Evolutionary conservation across 2,888 invertebrate genomes (phyloP), one percentile per base, ranked within the genome.

Genomic region (Drosophila yooni): DNA sequence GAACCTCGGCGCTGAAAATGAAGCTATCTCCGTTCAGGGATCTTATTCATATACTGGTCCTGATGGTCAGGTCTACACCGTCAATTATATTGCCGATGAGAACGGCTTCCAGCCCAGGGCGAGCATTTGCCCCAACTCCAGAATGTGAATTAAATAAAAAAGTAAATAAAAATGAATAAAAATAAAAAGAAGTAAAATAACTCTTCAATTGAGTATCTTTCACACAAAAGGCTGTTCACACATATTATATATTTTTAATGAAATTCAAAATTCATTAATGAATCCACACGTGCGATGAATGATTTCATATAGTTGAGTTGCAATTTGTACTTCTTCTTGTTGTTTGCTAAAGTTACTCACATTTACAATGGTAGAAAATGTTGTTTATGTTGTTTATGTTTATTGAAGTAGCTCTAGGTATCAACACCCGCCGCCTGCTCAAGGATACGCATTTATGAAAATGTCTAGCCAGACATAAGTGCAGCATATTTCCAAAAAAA

Each of bases 41-140:
- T 65, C 81, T 21, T 21, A 21, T 21, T 21, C 21, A 21, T 21
- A 21, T 21, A 21, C 21, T 21, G 21, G 1, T 21, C 21, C 21
- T 21, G 85, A 89, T 71, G 92, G 92, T 29, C 53, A 73, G 48
- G 74, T 77, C 18, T 90, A 90, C 67, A 65, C 70, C 3, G 82
- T 92, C 2, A 69, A 50, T 21, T 92, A 91, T 34, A 18, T 82
- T 6, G 92, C 91, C 40, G 91, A 94, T 84, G 94, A 94, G 82
- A 94, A 94, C 77, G 94, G 94, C 78, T 94, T 93, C 92, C 94
- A 94, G 87, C 94, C 94, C 59, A 81, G 67, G 92, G 91, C 27
- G 88, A 76, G 10, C 91, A 92, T 86, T 70, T 92, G 60, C 92
- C 91, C 53, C 21, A 21, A 21, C 21, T 21, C 21, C 1, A 21